Base-by-base conservation (phyloP, 1,140 invertebrate species). In the Rhynchophorus ferrugineus region DNA sequence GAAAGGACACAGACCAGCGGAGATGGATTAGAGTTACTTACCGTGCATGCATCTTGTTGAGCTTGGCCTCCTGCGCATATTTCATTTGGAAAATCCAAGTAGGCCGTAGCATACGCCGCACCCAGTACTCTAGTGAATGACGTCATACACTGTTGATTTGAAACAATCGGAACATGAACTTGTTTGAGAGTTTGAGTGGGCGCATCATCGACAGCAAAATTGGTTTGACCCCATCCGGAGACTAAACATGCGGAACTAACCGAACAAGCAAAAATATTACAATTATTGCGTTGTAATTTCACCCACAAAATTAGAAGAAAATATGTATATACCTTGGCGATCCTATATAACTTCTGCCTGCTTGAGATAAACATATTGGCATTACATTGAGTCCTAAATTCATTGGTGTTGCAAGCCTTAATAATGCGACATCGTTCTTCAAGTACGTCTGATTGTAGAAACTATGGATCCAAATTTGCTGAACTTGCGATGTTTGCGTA, bases 381-480 rank as follows among this genome's bases (percentile, higher is more conserved):
- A 74, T 73, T 18, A 82, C 75, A 56, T 79, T 75, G n/a, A 38
- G 60, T 11, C 59, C 55, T n/a, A 63, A 39, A 1, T 66, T 54
- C 1, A 82, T 67, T 7, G 74, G 71, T 3, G 75, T 66, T 1
- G 70, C 62, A 0, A 82, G 57, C 18, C 69, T 69, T 16, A 86
- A 57, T 0, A 86, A 54, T 13, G 82, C 83, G 7, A 86, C 61
- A 54, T 86, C 82, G 56, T 82, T 80, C 8, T 75, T 69, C 1
- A 79, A 61, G 49, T 73, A 80, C 0, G 58, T 47, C 0, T 68
- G 49, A 41, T 75, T 73, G 62, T 77, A 86, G 20, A 70, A 53
- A 0, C 75, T 74, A 60, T 85, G 79, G 8, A 76, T 59, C 19
- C 50, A 55, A 13, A 59, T 54, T 36, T 51, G 34, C 7, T 39